Evolutionary conservation across 64 coral and sea anemone genomes (phyloP).

Genomic region (Dendrophyllia cribrosa): DNA sequence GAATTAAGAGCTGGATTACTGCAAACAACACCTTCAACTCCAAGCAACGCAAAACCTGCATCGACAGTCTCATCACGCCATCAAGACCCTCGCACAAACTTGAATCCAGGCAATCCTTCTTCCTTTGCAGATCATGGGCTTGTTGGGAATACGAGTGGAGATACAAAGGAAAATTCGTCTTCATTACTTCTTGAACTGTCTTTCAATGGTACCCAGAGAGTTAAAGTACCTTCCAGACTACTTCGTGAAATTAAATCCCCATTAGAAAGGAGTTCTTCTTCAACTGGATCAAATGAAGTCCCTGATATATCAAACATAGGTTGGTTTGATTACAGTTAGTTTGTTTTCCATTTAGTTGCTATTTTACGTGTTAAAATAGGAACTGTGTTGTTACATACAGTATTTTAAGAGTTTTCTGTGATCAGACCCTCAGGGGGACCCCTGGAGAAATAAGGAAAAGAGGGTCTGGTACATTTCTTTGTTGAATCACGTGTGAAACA

Average conservation of each 20-base stretch:
- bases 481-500: too few relatives aligned
- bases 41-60: not conserved
- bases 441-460: too few relatives aligned
- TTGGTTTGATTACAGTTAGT: not conserved
- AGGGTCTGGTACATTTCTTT: too few relatives aligned
- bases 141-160: constrained; percentile 22
- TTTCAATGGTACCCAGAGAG: constrained; percentile 81
- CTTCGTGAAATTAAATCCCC: constrained; percentile 92
- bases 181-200: constrained; percentile 52
- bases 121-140: not conserved
- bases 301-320: not conserved
- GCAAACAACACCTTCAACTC: not conserved
- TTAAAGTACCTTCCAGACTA: constrained; percentile 81
- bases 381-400: not conserved
- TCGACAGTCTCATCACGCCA: not conserved
- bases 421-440: too few relatives aligned
- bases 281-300: not conserved
- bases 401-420: too few relatives aligned
- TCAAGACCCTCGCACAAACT: not conserved
- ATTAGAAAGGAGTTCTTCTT: constrained; percentile 59
- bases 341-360: not conserved
- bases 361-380: not conserved
- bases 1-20: not conserved
- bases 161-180: constrained; percentile 9
- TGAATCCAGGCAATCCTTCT: not conserved